Percentiles rank a stretch among this genome's conserved stretches.
Conservation (phyloP, 2,888 invertebrate species). For the Ophonus ardosiacus region DNA sequence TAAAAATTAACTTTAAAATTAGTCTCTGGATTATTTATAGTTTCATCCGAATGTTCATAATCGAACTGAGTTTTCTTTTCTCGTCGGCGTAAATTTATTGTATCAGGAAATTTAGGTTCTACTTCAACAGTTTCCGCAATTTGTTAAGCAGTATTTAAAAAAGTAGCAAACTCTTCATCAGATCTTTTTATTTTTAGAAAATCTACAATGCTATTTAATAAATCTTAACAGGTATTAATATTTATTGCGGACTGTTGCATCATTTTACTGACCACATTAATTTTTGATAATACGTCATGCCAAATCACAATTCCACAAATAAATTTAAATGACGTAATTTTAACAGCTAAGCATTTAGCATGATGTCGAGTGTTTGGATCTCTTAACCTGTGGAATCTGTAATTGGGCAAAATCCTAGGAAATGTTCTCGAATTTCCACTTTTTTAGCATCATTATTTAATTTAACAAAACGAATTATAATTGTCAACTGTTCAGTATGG, state of each 20-base stretch:
- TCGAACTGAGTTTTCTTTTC: background rate
- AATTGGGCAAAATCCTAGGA: too few relatives aligned
- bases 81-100: background rate
- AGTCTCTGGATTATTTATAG: slow-evolving; percentile 4
- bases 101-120: background rate
- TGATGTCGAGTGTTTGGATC: slow-evolving; percentile 8
- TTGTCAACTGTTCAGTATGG: too few relatives aligned
- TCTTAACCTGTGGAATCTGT: background rate
- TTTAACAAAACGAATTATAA: too few relatives aligned
- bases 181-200: too few relatives aligned
- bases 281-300: too few relatives aligned
- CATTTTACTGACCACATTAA: slow-evolving; percentile 23
- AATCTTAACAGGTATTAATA: background rate
- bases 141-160: slow-evolving; percentile 5
- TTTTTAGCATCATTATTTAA: too few relatives aligned
- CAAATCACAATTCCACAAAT: slow-evolving; percentile 4
- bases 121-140: background rate
- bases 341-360: slow-evolving; percentile 2
- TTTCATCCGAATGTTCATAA: slow-evolving; percentile 40
- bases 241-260: slow-evolving; percentile 7
- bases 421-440: too few relatives aligned
- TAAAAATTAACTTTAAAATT: slow-evolving; percentile 27
- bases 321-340: slow-evolving; percentile 11
- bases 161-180: too few relatives aligned
- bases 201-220: background rate